phyloP scores from a whole-genome alignment of 2,113 vertebrate genomes.

The Leucoraja erinaceus region DNA sequence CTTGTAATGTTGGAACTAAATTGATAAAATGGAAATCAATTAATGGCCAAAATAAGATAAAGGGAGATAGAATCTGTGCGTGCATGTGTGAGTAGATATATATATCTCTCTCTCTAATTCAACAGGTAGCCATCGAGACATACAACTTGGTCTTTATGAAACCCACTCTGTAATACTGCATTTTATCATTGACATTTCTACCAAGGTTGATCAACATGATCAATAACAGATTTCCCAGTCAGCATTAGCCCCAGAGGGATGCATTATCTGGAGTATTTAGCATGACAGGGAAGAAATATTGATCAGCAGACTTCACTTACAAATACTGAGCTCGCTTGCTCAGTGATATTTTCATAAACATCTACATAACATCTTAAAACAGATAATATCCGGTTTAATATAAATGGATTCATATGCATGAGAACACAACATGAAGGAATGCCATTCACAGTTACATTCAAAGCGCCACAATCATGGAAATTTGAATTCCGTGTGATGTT shows the following conservation, averaged over 20 bases:
- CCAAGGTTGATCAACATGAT: neutral
- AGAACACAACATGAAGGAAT: neutral
- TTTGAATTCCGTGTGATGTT: neutral
- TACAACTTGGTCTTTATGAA: neutral
- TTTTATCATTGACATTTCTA: neutral
- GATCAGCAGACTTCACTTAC: neutral
- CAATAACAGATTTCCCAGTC: neutral
- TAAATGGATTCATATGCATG: neutral
- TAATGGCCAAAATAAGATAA: too few species aligned
- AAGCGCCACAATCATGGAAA: neutral
- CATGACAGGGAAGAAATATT: neutral
- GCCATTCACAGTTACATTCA: neutral
- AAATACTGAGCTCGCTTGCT: neutral
- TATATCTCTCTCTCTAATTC: too few species aligned
- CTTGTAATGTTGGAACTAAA: neutral
- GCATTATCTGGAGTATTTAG: neutral
- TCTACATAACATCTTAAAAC: neutral
- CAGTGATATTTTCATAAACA: too few species aligned
- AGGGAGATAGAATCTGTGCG: too few species aligned
- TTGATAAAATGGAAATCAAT: neutral
- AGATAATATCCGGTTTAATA: neutral
- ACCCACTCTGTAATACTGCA: neutral
- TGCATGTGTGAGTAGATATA: too few species aligned
- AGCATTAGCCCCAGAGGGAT: neutral
- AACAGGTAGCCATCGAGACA: too few species aligned